phyloP scores from a whole-genome alignment of 2,797 vertebrate species.

The Phrynocephalus guinanensis region DNA sequence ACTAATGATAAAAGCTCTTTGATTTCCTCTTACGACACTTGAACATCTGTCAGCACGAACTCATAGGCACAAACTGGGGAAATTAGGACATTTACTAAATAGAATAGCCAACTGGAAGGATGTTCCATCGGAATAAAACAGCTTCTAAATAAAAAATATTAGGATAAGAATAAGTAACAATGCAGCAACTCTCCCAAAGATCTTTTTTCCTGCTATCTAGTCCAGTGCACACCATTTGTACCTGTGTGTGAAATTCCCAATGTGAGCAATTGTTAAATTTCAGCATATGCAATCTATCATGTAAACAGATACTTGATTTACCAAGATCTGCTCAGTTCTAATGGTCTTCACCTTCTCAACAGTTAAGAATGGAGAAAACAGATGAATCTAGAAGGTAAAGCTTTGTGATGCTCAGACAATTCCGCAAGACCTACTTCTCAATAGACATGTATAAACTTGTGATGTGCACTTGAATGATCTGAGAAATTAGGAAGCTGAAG shows the following conservation, averaged over 20 bases:
- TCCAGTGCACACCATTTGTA: not conserved
- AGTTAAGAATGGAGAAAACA: not conserved
- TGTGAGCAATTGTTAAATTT: not conserved
- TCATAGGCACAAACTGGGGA: conserved; percentile 58
- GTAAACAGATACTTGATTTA: not conserved
- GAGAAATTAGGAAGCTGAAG: not conserved
- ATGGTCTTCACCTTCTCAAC: not conserved
- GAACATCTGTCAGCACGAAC: conserved; percentile 38
- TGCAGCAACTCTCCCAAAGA: not conserved
- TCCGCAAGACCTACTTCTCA: not conserved
- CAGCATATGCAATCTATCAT: not conserved
- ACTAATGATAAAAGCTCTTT: conserved; percentile 37
- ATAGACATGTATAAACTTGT: not conserved
- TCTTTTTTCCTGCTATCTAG: not conserved
- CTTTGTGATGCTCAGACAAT: not conserved
- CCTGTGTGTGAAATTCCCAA: conserved; percentile 40
- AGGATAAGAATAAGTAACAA: not conserved
- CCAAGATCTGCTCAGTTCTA: not conserved
- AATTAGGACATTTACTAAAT: not conserved
- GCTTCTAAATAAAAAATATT: not conserved
- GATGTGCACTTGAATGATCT: not conserved
- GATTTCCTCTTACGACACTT: conserved; percentile 12
- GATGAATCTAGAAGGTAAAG: not conserved
- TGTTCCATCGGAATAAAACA: not conserved
- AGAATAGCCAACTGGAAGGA: not conserved